Conservation (phyloP, 2,888 invertebrate genomes). For the Quadroppia sp. region DNA sequence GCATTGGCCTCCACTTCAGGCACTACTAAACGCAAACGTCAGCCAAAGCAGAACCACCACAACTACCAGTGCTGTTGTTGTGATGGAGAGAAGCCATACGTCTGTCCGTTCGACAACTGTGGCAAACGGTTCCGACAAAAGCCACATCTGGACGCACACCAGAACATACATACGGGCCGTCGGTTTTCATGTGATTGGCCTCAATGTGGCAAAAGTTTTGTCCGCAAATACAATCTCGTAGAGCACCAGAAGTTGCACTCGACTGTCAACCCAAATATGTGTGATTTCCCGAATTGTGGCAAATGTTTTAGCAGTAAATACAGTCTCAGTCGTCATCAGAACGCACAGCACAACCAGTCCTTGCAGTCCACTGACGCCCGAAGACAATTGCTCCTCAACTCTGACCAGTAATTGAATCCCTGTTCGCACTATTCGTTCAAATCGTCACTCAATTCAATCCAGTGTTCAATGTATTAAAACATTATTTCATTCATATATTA, state of each 20-base stretch:
- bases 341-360: constrained; percentile 40
- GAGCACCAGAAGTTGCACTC: constrained; percentile 41
- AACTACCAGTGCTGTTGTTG: constrained; percentile 34
- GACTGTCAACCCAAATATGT: constrained; percentile 38
- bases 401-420: neutral
- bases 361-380: neutral
- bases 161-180: constrained; percentile 39
- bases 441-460: neutral
- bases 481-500: neutral
- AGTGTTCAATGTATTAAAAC: neutral
- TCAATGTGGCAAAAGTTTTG: constrained; percentile 40
- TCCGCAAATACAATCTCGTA: constrained; percentile 41
- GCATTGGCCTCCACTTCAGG: neutral
- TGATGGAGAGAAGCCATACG: constrained; percentile 33
- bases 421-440: neutral
- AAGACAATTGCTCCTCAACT: constrained; percentile 9
- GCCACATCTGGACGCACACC: constrained; percentile 40
- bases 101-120: constrained; percentile 38
- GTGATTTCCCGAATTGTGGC: constrained; percentile 39
- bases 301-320: constrained; percentile 41
- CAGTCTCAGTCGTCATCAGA: constrained; percentile 39
- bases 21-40: neutral
- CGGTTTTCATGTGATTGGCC: constrained; percentile 39
- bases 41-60: neutral
- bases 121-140: constrained; percentile 42